These are phyloP conservation scores for Holocentrus rufus DNA, from an alignment of 2,797 vertebrate species.

Conservation along the genomic window DNA sequence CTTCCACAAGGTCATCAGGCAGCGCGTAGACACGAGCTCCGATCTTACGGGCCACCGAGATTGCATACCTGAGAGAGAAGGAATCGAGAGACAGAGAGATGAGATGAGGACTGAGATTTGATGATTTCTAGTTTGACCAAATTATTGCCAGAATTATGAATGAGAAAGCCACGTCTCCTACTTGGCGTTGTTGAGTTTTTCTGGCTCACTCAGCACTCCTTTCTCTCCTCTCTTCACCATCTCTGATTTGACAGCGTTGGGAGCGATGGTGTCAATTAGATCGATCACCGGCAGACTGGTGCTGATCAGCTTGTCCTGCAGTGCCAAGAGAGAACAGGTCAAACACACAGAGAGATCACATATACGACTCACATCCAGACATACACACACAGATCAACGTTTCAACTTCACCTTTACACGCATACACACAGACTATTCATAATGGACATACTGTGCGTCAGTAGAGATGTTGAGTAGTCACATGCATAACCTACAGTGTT, in stretches of 20 bases:
- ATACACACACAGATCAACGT: neutral
- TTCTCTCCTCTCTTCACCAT: constrained; percentile 88
- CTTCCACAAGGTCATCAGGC: constrained; percentile 95
- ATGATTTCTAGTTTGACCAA: neutral
- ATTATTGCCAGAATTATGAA: too few species aligned
- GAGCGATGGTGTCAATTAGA: constrained; percentile 92
- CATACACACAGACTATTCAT: neutral
- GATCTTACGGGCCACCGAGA: constrained; percentile 96
- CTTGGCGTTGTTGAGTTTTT: constrained; percentile 85
- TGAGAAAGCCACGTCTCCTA: constrained; percentile 35
- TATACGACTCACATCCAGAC: neutral
- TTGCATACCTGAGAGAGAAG: constrained; percentile 87
- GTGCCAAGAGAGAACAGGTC: constrained; percentile 10
- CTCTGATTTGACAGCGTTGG: constrained; percentile 88
- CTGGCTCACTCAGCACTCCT: constrained; percentile 84
- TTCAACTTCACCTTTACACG: neutral
- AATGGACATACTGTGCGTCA: neutral
- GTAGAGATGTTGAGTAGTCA: neutral
- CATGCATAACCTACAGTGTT: too few species aligned
- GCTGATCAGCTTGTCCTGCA: constrained; percentile 93
- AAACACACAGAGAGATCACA: neutral
- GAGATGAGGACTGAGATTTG: neutral
- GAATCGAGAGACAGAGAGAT: constrained; percentile 5
- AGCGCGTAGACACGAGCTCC: constrained; percentile 95
- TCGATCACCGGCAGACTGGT: constrained; percentile 95